These are phyloP conservation scores for Athalia rosae DNA, from an alignment of 2,888 invertebrate species.

Conservation along the genomic window DNA sequence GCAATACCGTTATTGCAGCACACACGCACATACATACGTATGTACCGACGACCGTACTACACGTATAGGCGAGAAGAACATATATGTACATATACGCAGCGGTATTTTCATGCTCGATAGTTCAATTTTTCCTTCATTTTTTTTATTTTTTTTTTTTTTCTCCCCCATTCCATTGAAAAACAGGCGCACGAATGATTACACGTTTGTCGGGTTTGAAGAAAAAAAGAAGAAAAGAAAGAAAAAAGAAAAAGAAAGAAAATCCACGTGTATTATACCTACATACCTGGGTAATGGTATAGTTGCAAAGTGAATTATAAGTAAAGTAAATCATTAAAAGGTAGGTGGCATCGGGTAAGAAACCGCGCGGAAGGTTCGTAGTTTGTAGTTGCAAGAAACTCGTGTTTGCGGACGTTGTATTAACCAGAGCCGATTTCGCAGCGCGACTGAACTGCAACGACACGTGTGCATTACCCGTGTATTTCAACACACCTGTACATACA, in stretches of 20 bases:
- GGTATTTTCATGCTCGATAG: slow-evolving; percentile 18
- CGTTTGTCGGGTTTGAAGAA: slow-evolving; percentile 12
- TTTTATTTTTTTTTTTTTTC: no score
- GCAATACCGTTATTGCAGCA: slow-evolving; percentile 59
- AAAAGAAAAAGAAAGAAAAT: no score
- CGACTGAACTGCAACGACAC: no score
- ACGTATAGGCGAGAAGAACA: no score
- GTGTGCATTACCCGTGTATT: slow-evolving; percentile 10
- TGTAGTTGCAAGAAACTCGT: not conserved
- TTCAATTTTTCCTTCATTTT: not conserved
- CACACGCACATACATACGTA: no score
- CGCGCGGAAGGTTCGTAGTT: not conserved
- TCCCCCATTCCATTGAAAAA: not conserved
- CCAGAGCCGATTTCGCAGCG: not conserved
- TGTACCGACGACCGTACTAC: no score
- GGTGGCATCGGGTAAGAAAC: slow-evolving; percentile 14
- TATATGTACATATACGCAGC: no score
- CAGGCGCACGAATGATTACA: slow-evolving; percentile 13
- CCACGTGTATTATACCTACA: slow-evolving; percentile 9
- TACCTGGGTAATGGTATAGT: no score
- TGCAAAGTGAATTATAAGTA: slow-evolving; percentile 3
- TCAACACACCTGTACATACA: no score
- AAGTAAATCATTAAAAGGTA: slow-evolving; percentile 34
- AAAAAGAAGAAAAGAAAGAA: no score
- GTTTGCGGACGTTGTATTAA: not conserved